Conservation (phyloP, 2,797 vertebrate genomes). For the Paguma larvata region DNA sequence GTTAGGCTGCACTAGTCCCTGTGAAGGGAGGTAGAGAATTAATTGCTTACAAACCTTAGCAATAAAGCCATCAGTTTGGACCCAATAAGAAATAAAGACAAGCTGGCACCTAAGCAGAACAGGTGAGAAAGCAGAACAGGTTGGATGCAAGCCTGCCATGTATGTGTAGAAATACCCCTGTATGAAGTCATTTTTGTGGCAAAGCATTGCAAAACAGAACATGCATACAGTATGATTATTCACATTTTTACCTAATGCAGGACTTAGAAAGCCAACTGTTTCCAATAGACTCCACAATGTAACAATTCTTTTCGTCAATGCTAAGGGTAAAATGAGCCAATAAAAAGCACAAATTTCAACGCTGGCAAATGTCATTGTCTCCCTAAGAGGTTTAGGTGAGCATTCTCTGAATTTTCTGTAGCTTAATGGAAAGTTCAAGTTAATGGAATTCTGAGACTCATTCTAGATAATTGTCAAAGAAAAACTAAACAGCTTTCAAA, state of each 20-base stretch:
- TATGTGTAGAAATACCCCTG: not conserved
- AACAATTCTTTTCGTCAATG: constrained; percentile 81
- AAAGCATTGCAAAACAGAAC: constrained; percentile 80
- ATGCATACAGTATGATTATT: constrained; percentile 69
- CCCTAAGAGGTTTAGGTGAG: not conserved
- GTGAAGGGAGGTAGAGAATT: constrained; percentile 72
- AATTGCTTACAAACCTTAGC: constrained; percentile 67
- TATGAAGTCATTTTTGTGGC: constrained; percentile 77
- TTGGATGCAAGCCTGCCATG: not conserved
- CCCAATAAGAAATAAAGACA: constrained; percentile 16
- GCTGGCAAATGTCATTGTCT: constrained; percentile 70
- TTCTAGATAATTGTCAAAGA: not conserved
- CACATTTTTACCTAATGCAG: constrained; percentile 73
- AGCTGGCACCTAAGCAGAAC: not conserved
- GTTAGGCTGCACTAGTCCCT: constrained; percentile 67
- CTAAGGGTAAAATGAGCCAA: constrained; percentile 69
- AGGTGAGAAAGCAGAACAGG: not conserved
- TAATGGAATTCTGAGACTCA: not conserved
- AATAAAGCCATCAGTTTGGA: constrained; percentile 73
- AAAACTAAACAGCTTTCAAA: constrained; percentile 35
- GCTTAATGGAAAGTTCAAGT: not conserved
- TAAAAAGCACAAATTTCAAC: constrained; percentile 77
- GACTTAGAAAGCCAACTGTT: constrained; percentile 77
- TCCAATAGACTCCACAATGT: constrained; percentile 80
- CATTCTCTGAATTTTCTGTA: constrained; percentile 22